Evolutionary conservation across 2,113 vertebrate species (phyloP), one percentile per base, ranked within the genome.

Genomic region (Piaya cayana): DNA sequence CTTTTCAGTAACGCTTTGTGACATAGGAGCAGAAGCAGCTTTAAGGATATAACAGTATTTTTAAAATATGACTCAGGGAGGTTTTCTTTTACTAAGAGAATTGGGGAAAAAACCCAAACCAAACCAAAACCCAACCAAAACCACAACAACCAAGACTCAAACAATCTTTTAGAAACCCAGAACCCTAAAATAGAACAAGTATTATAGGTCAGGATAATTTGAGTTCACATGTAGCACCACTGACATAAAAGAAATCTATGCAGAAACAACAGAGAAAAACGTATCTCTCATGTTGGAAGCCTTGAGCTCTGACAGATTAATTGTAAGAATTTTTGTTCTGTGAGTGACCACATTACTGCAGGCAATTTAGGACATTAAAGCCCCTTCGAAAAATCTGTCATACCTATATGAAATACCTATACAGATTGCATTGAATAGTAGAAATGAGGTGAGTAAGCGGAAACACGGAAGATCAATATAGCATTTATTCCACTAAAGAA

Each of bases 161-260:
- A 70, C 29, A 70, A 71, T 95, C 58, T 75, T 90, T 94, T 53
- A 83, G 64, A 94, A 95, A 96, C 30, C 36, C 18, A 74, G 87
- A 92, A 70, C 27, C 85, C 39, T 94, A 80, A 96, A 97, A 97
- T 64, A 97, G 90, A 96, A 92, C 80, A 63, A 78, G 78, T 58
- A 87, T 69, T 95, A 90, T 86, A 94, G 95, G 81, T 96, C 96
- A 97, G 78, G 82, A 94, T 93, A 93, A 93, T 95, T 90, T 87
- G 50, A 95, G 81, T 86, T 92, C 88, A 79, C 15, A 34, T 59
- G 82, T 53, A 94, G 72, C 47, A 88, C 10, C 64, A 92, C 7
- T 91, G 91, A 84, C 43, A 77, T 88, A 65, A 47, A 83, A 92
- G 55, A 93, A 88, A 95, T 76, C 39, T 45, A 23, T 58, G 45